Evolutionary conservation across 2,113 vertebrate species (phyloP).

Genomic region (Martes martes): DNA sequence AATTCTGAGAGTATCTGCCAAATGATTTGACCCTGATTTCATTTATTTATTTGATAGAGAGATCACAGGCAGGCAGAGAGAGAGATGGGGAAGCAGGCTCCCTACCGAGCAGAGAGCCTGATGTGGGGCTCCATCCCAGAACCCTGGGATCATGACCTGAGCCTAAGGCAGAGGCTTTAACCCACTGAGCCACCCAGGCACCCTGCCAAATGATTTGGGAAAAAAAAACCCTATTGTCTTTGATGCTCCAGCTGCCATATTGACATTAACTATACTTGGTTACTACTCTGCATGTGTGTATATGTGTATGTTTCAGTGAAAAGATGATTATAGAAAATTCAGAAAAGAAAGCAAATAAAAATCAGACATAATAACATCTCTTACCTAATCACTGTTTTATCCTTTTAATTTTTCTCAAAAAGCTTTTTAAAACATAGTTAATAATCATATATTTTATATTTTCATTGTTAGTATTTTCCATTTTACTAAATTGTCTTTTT

Average conservation of each 20-base stretch:
- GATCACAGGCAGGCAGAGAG: no score
- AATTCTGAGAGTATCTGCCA: neutral
- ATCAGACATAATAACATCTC: neutral
- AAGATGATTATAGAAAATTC: neutral
- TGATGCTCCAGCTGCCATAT: neutral
- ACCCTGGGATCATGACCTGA: no score
- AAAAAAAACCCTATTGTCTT: neutral
- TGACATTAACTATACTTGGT: conserved; percentile 7
- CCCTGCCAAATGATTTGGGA: neutral
- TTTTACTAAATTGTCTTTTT: neutral
- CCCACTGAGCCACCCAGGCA: no score
- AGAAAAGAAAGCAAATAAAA: conserved; percentile 4
- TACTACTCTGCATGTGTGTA: neutral
- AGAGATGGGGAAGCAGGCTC: no score
- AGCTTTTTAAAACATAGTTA: conserved; percentile 15
- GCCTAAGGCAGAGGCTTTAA: no score
- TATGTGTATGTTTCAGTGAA: neutral
- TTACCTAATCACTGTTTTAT: neutral
- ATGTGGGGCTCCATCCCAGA: no score
- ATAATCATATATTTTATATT: neutral
- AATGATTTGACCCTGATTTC: neutral
- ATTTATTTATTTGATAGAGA: no score
- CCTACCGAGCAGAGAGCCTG: no score
- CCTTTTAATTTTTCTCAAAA: neutral
- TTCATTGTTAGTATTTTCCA: conserved; percentile 9